These are phyloP conservation scores for Xanthia icteritia DNA, from an alignment of 2,888 invertebrate genomes.

Conservation along the genomic window DNA sequence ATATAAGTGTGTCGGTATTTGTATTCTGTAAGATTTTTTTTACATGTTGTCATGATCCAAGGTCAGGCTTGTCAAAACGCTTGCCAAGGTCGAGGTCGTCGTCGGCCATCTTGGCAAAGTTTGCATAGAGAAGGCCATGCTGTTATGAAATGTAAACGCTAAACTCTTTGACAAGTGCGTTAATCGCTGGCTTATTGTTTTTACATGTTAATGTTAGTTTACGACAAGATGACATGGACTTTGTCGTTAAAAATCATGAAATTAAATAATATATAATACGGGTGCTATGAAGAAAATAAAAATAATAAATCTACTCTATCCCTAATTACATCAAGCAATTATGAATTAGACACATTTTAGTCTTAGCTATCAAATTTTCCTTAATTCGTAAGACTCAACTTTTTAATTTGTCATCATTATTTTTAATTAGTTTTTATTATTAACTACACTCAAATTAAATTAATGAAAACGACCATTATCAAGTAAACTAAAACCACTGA, in stretches of 20 bases:
- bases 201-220: background rate
- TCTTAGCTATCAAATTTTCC: background rate
- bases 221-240: background rate
- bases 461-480: background rate
- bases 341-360: no score
- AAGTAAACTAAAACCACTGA: background rate
- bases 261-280: background rate
- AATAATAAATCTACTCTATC: background rate
- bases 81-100: constrained; percentile 70
- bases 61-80: constrained; percentile 69
- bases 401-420: background rate
- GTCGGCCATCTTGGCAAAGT: constrained; percentile 59
- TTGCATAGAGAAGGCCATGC: constrained; percentile 58
- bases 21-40: constrained; percentile 25
- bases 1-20: constrained; percentile 4
- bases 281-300: background rate
- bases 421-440: constrained; percentile 3
- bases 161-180: constrained; percentile 18
- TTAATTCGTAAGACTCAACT: background rate
- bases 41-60: constrained; percentile 54
- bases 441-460: background rate
- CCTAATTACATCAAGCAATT: background rate
- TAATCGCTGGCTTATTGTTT: constrained; percentile 26
- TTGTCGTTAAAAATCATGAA: background rate
- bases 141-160: constrained; percentile 29